Evolutionary conservation across 2,888 invertebrate species (phyloP).

Genomic region (Scaptodrosophila latifasciaeformis): DNA sequence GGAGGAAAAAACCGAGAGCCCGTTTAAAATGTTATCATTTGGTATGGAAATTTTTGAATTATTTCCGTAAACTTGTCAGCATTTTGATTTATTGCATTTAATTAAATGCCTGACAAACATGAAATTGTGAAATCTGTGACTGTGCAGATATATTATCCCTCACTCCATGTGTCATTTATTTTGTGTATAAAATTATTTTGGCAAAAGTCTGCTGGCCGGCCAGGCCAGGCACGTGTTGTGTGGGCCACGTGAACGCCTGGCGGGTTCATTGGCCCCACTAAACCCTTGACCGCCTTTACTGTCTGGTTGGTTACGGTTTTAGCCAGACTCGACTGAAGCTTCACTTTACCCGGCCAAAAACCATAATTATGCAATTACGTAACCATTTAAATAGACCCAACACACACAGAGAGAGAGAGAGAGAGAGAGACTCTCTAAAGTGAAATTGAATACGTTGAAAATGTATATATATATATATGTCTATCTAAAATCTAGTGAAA

Average conservation of each 20-base stretch:
- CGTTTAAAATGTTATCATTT: slow-evolving; percentile 3
- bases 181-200: slow-evolving; percentile 22
- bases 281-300: neutral
- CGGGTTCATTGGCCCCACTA: slow-evolving; percentile 1
- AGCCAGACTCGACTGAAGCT: slow-evolving; percentile 6
- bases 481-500: neutral
- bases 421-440: slow-evolving; percentile 39
- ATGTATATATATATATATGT: too few species aligned
- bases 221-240: slow-evolving; percentile 12
- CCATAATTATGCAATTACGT: slow-evolving; percentile 66
- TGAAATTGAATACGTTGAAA: slow-evolving; percentile 44
- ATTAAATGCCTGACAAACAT: slow-evolving; percentile 43
- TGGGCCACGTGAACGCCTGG: neutral
- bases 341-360: slow-evolving; percentile 33
- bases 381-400: slow-evolving; percentile 64
- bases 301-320: too few species aligned
- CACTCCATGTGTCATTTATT: slow-evolving; percentile 1
- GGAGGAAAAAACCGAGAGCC: neutral
- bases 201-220: neutral
- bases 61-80: slow-evolving; percentile 51
- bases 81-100: slow-evolving; percentile 55
- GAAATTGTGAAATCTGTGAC: slow-evolving; percentile 5
- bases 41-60: slow-evolving; percentile 11
- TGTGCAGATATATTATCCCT: too few species aligned
- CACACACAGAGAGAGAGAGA: too few species aligned